Percentiles rank a stretch among this genome's conserved stretches.
Conservation (phyloP, 1,140 invertebrate species). For the Amyelois transitella region DNA sequence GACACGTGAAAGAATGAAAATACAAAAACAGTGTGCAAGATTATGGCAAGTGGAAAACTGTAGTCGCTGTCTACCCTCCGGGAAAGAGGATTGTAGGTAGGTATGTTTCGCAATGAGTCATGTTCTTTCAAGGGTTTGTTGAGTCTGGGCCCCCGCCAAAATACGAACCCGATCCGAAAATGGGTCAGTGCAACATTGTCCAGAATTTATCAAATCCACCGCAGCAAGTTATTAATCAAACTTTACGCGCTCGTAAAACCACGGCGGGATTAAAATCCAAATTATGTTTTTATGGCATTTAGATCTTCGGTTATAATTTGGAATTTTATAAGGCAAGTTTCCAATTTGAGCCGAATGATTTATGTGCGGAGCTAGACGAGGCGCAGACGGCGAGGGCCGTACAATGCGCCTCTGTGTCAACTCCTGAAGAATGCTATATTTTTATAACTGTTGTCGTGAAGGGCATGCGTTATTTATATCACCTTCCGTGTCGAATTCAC, state of each 20-base stretch:
- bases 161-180: constrained; percentile 43
- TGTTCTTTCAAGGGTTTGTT: constrained; percentile 36
- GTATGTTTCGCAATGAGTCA: constrained; percentile 33
- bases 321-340: constrained; percentile 46
- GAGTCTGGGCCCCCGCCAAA: constrained; percentile 58
- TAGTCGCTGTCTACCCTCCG: too few relatives aligned
- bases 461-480: not conserved
- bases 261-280: constrained; percentile 56
- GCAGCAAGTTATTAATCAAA: constrained; percentile 61
- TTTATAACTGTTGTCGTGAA: constrained; percentile 7
- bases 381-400: constrained; percentile 31
- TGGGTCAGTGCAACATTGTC: constrained; percentile 62
- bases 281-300: constrained; percentile 69
- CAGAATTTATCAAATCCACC: constrained; percentile 42
- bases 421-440: constrained; percentile 13
- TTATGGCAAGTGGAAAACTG: too few relatives aligned
- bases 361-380: constrained; percentile 46
- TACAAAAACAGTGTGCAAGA: too few relatives aligned
- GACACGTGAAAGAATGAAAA: too few relatives aligned
- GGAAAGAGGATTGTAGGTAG: too few relatives aligned
- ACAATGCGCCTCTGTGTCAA: constrained; percentile 34
- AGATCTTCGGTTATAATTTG: constrained; percentile 59
- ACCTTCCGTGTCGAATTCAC: constrained; percentile 1
- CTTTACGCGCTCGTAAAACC: constrained; percentile 65
- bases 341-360: constrained; percentile 59